phyloP scores from a whole-genome alignment of 2,888 invertebrate genomes.

The Nymphalis polychloros region DNA sequence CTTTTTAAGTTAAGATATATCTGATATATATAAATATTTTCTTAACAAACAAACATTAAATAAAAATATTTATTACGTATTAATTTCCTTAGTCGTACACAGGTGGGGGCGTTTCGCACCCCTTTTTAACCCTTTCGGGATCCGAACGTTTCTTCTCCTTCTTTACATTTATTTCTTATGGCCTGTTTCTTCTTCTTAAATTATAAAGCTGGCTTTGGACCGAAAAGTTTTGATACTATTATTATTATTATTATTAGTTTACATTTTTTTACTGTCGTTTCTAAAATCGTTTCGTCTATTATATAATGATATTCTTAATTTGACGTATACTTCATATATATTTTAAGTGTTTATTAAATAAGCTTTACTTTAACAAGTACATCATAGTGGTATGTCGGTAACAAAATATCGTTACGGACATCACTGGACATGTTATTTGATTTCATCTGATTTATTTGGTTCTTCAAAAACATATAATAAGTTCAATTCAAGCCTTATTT shows the following conservation, averaged over 20 bases:
- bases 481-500: no score
- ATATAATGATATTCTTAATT: background rate
- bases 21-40: slow-evolving; percentile 7
- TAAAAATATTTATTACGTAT: slow-evolving; percentile 43
- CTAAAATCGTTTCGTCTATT: background rate
- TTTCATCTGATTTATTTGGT: no score
- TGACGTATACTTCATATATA: no score
- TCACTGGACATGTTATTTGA: no score
- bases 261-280: background rate
- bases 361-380: no score
- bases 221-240: slow-evolving; percentile 63
- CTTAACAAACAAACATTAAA: slow-evolving; percentile 50
- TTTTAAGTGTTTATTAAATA: no score
- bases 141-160: slow-evolving; percentile 79
- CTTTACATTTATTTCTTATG: slow-evolving; percentile 83
- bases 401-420: no score
- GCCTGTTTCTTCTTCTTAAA: slow-evolving; percentile 83
- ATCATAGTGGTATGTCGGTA: no score
- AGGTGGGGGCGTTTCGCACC: slow-evolving; percentile 73
- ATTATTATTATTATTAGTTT: background rate
- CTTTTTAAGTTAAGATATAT: slow-evolving; percentile 4
- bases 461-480: background rate
- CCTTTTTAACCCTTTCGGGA: slow-evolving; percentile 79
- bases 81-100: slow-evolving; percentile 52
- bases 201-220: slow-evolving; percentile 70